phyloP scores from a whole-genome alignment of 2,113 vertebrate species.

The Aythya baeri region DNA sequence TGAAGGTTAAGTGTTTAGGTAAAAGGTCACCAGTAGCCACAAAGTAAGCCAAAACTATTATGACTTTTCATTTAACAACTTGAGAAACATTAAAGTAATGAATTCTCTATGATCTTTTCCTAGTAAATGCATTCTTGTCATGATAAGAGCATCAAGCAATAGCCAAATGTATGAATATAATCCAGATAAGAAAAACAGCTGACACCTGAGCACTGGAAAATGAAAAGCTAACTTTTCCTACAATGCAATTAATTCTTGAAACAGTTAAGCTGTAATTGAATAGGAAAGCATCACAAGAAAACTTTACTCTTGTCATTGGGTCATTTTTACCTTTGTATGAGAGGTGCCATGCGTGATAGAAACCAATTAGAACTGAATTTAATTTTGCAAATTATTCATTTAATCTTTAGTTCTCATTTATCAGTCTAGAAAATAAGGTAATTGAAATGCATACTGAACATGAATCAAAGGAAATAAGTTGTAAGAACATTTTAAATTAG shows the following conservation, averaged over 20 bases:
- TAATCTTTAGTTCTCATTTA: slow-evolving; percentile 59
- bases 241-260: slow-evolving; percentile 62
- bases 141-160: slow-evolving; percentile 35
- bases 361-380: slow-evolving; percentile 67
- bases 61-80: slow-evolving; percentile 27
- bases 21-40: slow-evolving; percentile 32
- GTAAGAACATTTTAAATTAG: not conserved
- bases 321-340: slow-evolving; percentile 57
- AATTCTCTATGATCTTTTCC: slow-evolving; percentile 39
- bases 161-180: slow-evolving; percentile 50
- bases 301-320: slow-evolving; percentile 52
- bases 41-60: slow-evolving; percentile 31
- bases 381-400: slow-evolving; percentile 67
- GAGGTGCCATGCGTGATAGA: slow-evolving; percentile 41
- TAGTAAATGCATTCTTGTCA: not conserved
- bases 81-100: slow-evolving; percentile 47
- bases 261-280: slow-evolving; percentile 61
- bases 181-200: slow-evolving; percentile 54
- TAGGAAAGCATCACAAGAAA: slow-evolving; percentile 44
- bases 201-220: slow-evolving; percentile 23
- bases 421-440: slow-evolving; percentile 59
- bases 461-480: slow-evolving; percentile 46
- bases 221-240: slow-evolving; percentile 33
- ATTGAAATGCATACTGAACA: slow-evolving; percentile 38
- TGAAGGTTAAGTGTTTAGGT: slow-evolving; percentile 22